Evolutionary conservation across 2,113 vertebrate species (phyloP), one percentile per base, ranked within the genome.

Genomic region (Platysteira castanea): DNA sequence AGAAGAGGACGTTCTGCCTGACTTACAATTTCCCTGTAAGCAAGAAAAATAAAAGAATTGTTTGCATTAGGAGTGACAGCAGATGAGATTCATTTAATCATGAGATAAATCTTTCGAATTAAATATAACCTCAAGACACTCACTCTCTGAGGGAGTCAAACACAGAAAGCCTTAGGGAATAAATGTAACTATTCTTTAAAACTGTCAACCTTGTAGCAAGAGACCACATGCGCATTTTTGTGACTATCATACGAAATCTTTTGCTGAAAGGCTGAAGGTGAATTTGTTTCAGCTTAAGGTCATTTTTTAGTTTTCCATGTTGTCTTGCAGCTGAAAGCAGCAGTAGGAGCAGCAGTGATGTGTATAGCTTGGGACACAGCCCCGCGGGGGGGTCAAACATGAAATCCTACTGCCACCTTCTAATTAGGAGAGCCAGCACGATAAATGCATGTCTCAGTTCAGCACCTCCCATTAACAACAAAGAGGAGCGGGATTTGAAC

Each of bases 11-110:
- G 61, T 93, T 94, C 47, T 84, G 56, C 56, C 81, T 30, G 39
- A 79, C 64, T 87, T 84, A 53, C 11, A 79, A n/a, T 84, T 89
- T 85, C 16, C 41, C 60, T 56, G 10, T 44, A 73, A 73, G n/a
- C 41, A 86, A 77, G 56, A 79, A 83, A 90, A 97, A 79, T 61
- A 67, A 67, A 90, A 20, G 79, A 76, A 26, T 49, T 71, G 23
- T 84, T 89, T 93, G 76, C 60, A 64, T 87, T 71, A 54, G 16
- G 54, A 94, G 14, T 84, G 89, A 73, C 56, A 87, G 68, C 39
- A 78, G 35, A 78, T 52, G 44, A 92, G 52, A 93, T 85, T 73
- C 2, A 33, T 84, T 95, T 94, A 93, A 93, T 81, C 11, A 39
- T 35, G 35, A 87, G 42, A 74, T 35, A 67, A 87, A 84, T 68